A percentile compares a stretch with the other conserved stretches of the same genome.
phyloP scores from a whole-genome alignment of 2,113 vertebrate genomes.

The Thalassarche chlororhynchos region DNA sequence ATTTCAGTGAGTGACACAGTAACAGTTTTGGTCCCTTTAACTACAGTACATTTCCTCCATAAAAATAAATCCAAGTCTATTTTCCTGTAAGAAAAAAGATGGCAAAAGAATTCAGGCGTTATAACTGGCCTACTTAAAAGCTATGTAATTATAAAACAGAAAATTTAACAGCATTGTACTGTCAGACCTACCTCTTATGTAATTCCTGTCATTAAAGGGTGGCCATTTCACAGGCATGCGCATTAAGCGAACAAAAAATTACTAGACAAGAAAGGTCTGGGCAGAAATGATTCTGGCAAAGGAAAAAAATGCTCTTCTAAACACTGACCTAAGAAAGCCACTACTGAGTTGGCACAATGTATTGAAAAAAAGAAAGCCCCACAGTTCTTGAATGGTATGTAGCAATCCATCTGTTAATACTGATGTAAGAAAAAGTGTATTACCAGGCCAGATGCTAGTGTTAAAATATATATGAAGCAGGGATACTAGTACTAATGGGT shows the following conservation, averaged over 20 bases:
- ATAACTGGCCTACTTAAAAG: background rate
- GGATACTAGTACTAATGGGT: background rate
- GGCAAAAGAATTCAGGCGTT: background rate
- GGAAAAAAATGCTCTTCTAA: background rate
- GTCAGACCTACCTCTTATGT: background rate
- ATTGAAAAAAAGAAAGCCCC: background rate
- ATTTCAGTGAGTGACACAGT: background rate
- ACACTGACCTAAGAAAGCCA: background rate
- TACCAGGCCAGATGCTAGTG: background rate
- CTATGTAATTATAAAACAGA: background rate
- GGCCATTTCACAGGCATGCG: background rate
- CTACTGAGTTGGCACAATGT: background rate
- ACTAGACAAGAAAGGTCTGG: background rate
- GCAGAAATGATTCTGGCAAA: background rate
- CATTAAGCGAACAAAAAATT: background rate
- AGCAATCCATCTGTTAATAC: background rate
- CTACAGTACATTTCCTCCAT: background rate
- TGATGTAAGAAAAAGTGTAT: background rate
- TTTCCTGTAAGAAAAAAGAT: background rate
- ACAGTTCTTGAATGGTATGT: background rate
- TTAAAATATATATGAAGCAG: background rate
- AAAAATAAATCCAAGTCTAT: background rate
- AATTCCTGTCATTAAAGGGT: background rate
- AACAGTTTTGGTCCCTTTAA: background rate
- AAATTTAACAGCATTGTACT: background rate